These are phyloP conservation scores for Hippoglossus hippoglossus DNA, from an alignment of 2,797 vertebrate genomes.

Conservation along the genomic window DNA sequence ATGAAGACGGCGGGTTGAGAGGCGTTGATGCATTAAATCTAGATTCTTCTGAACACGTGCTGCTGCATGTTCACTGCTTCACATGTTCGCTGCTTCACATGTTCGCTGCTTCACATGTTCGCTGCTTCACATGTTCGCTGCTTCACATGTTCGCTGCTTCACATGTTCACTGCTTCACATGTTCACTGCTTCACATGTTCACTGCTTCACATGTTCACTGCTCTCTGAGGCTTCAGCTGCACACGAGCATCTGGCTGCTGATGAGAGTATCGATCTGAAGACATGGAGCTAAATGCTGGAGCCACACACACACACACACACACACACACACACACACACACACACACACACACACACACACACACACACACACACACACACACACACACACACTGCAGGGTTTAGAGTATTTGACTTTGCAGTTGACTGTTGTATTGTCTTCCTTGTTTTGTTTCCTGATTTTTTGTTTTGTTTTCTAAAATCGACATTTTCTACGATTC, in stretches of 20 bases:
- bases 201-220: no score
- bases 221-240: neutral
- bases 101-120: neutral
- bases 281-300: conserved; percentile 49
- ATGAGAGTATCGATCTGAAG: conserved; percentile 60
- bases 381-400: neutral
- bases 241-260: conserved; percentile 51
- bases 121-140: neutral
- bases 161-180: no score
- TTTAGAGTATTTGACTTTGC: no score
- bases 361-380: neutral
- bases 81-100: no score
- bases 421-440: neutral
- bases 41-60: conserved; percentile 21
- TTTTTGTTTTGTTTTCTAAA: no score
- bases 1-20: conserved; percentile 30
- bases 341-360: conserved; percentile 2
- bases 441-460: neutral
- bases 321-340: conserved; percentile 7
- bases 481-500: no score
- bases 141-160: conserved; percentile 3
- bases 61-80: no score
- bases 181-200: no score
- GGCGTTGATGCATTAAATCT: conserved; percentile 11
- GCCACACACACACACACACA: conserved; percentile 1